Percentiles rank a stretch among this genome's conserved stretches.
phyloP scores from a whole-genome alignment of 2,113 vertebrate genomes.

The Ptychochromis oligacanthus region DNA sequence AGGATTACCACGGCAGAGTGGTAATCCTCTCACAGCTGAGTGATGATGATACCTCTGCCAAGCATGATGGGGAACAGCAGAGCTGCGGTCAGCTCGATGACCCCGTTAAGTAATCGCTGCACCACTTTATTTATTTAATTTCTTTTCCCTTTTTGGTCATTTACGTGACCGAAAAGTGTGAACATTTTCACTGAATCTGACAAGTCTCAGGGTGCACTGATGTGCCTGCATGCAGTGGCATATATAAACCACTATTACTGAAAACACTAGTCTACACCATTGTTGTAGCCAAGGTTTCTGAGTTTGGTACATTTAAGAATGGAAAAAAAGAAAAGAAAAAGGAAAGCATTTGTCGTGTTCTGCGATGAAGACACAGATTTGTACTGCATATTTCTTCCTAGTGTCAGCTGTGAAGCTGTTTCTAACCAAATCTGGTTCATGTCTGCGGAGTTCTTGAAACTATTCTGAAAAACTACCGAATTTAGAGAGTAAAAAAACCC shows the following conservation, averaged over 20 bases:
- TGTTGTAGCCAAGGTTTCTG: neutral
- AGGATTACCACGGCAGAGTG: constrained; percentile 20
- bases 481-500: too few relatives aligned
- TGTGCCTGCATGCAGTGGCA: too few relatives aligned
- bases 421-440: too few relatives aligned
- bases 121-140: neutral
- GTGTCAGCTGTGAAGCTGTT: too few relatives aligned
- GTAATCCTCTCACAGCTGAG: constrained; percentile 41
- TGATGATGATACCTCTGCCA: constrained; percentile 22
- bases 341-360: too few relatives aligned
- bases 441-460: too few relatives aligned
- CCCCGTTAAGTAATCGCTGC: constrained; percentile 10
- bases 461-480: too few relatives aligned
- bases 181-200: neutral
- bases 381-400: too few relatives aligned
- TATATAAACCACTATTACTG: neutral
- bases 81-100: constrained; percentile 12
- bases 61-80: constrained; percentile 45
- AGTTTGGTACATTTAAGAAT: neutral
- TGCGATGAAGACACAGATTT: too few relatives aligned
- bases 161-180: neutral
- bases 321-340: too few relatives aligned
- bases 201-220: neutral
- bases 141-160: neutral
- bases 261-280: neutral